A percentile compares a stretch with the other conserved stretches of the same genome.
Evolutionary conservation across 2,113 vertebrate species (phyloP).

Genomic region (Pelobates fuscus): DNA sequence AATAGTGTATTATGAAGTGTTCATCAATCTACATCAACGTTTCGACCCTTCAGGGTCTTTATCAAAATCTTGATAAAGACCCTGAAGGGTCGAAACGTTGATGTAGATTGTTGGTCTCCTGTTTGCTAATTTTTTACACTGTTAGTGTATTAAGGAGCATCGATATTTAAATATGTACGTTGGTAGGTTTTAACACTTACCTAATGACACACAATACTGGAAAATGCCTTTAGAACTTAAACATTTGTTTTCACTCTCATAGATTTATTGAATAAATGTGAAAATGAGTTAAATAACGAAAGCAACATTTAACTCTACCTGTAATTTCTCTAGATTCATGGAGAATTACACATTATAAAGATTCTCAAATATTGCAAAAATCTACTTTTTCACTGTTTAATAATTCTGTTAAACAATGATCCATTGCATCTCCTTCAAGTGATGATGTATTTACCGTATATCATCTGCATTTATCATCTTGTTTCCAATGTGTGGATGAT

Average conservation of each 20-base stretch:
- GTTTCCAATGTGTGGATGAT: slow-evolving; percentile 22
- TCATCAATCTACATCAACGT: too few relatives aligned
- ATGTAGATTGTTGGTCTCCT: too few relatives aligned
- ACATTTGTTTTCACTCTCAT: not conserved
- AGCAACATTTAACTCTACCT: too few relatives aligned
- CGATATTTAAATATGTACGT: slow-evolving; percentile 27
- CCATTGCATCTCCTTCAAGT: slow-evolving; percentile 30
- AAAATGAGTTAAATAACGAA: too few relatives aligned
- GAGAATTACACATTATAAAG: not conserved
- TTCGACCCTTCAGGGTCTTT: too few relatives aligned
- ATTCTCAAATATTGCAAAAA: not conserved
- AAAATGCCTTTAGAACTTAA: slow-evolving; percentile 19
- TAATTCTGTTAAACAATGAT: slow-evolving; percentile 36
- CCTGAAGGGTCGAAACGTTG: too few relatives aligned
- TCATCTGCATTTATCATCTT: slow-evolving; percentile 32
- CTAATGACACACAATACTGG: slow-evolving; percentile 28
- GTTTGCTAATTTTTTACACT: not conserved
- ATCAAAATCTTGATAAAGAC: too few relatives aligned
- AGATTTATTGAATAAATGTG: too few relatives aligned
- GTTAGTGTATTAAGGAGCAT: slow-evolving; percentile 11
- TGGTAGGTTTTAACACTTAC: slow-evolving; percentile 19
- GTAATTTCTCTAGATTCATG: not conserved
- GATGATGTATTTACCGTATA: slow-evolving; percentile 22
- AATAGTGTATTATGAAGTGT: too few relatives aligned
- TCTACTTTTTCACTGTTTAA: slow-evolving; percentile 22